Base-by-base conservation (phyloP, 2,888 invertebrate genomes). In the Conistra vaccinii region DNA sequence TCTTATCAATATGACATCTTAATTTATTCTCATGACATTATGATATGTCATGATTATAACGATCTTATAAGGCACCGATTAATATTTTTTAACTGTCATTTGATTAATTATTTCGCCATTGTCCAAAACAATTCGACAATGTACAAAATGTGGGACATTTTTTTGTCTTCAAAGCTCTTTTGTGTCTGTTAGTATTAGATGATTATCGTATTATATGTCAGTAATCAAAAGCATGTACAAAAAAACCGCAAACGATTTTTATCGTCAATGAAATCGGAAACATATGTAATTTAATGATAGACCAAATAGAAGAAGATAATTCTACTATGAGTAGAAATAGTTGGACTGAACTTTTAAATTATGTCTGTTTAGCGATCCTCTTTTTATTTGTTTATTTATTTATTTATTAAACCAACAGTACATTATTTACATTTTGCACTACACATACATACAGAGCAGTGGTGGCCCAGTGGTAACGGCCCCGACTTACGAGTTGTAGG, bases 41-140 rank as follows among this genome's bases (percentile, higher is more conserved):
- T n/a, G 48, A 48, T 20, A 48, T 48, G 48, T 48, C 48, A 20
- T 48, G 32, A 35, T n/a, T 26, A 10, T 32, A 55, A 23, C 17
- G 23, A 66, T 45, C 6, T 57, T 35, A 26, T 48, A 39, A 57
- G 20, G 20, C 67, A 20, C 14, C 29, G 48, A 78, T 67, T 57
- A 45, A 23, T 9, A 20, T 35, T 74, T 53, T 51, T 48, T 57
- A 35, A n/a, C 17, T 20, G 4, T 77, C 78, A 68, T 17, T 72
- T 45, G 32, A 45, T 71, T 76, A 55, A 42, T 62, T 45, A 68
- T 39, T 45, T 35, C 9, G 12, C 76, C 53, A 45, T 35, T 74
- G 53, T 45, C 2, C 65, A 17, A 26, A 69, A 51, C 29, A 57
- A 75, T 29, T 48, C n/a, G 39, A 58, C 17, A 42, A 72, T n/a